These are phyloP conservation scores for Steinernema carpocapsae DNA, from an alignment of 2,888 invertebrate species.

Conservation along the genomic window DNA sequence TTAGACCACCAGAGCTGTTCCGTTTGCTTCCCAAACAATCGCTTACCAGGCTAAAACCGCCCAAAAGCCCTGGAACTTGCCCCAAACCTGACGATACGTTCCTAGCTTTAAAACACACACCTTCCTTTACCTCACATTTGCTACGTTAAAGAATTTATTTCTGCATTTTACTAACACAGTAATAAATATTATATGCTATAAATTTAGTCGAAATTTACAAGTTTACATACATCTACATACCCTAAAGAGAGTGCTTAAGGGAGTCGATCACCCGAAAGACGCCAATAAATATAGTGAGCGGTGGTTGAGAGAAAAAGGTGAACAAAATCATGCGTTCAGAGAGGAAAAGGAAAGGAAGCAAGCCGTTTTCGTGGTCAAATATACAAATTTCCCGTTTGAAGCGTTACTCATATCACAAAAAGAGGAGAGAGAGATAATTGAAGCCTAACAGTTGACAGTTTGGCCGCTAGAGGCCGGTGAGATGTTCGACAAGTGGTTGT, in stretches of 20 bases:
- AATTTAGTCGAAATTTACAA: slow-evolving; percentile 1
- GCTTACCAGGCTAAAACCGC: too few relatives aligned
- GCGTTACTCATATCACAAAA: slow-evolving; percentile 31
- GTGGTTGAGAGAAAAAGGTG: neutral
- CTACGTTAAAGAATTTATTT: neutral
- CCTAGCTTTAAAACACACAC: neutral
- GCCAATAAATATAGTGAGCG: slow-evolving; percentile 34
- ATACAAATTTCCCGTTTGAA: slow-evolving; percentile 9
- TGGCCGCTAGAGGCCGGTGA: neutral
- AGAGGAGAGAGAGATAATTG: neutral
- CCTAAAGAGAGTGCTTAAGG: slow-evolving; percentile 22
- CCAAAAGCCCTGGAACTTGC: too few relatives aligned
- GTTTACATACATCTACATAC: slow-evolving; percentile 1
- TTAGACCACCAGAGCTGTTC: too few relatives aligned
- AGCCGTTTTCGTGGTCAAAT: neutral
- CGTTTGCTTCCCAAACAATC: too few relatives aligned
- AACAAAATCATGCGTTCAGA: neutral
- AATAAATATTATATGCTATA: slow-evolving; percentile 28
- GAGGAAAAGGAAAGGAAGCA: neutral
- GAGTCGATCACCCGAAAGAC: slow-evolving; percentile 31
- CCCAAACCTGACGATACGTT: neutral
- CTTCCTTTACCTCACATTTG: too few relatives aligned
- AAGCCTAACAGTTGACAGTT: slow-evolving; percentile 5
- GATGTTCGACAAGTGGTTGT: neutral
- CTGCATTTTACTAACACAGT: neutral